Percentiles rank a stretch among this genome's conserved stretches.
phyloP scores from a whole-genome alignment of 2,113 vertebrate species.

The Ranitomeya variabilis region DNA sequence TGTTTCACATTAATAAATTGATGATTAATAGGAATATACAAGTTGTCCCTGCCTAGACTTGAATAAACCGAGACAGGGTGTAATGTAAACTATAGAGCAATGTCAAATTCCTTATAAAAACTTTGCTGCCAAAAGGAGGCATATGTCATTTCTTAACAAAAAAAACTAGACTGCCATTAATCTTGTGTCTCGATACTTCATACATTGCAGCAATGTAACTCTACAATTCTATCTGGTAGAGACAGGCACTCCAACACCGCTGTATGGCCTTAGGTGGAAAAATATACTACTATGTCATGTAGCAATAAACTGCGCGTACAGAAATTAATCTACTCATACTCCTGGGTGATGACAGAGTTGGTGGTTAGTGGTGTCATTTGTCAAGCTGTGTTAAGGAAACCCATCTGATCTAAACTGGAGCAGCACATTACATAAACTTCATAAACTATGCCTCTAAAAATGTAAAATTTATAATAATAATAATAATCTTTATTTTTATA shows the following conservation, averaged over 20 bases:
- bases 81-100: constrained; percentile 25
- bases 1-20: constrained; percentile 36
- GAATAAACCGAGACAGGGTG: constrained; percentile 18
- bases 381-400: constrained; percentile 16
- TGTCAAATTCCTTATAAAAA: constrained; percentile 36
- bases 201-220: constrained; percentile 4
- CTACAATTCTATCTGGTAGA: background rate
- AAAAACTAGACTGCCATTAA: constrained; percentile 36
- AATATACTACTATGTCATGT: background rate
- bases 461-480: no score
- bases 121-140: background rate
- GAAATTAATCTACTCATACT: constrained; percentile 29
- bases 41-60: constrained; percentile 42
- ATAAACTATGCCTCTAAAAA: background rate
- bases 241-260: background rate
- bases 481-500: no score
- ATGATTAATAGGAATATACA: constrained; percentile 52
- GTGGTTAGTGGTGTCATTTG: constrained; percentile 20
- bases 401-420: background rate
- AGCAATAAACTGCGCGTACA: constrained; percentile 15
- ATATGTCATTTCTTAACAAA: constrained; percentile 18
- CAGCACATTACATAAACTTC: background rate
- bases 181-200: constrained; percentile 33
- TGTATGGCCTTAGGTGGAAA: constrained; percentile 9
- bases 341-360: constrained; percentile 32